phyloP scores from a whole-genome alignment of 2,888 invertebrate genomes.

The Sthenelais limicola region DNA sequence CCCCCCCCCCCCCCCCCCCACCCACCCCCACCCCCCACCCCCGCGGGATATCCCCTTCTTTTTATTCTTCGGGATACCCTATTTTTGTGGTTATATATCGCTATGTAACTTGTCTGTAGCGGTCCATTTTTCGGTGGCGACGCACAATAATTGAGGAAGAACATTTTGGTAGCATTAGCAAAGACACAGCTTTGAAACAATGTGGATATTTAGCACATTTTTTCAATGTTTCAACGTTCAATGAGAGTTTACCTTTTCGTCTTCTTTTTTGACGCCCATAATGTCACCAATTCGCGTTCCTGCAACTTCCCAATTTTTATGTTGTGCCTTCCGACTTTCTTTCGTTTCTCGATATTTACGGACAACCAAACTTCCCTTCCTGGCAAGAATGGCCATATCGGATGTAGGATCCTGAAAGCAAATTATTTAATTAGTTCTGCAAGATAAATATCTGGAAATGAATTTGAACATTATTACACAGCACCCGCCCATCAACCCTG shows the following conservation, averaged over 20 bases:
- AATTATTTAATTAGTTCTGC: background rate
- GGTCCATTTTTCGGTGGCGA: background rate
- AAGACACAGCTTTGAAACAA: no score
- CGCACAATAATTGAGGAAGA: background rate
- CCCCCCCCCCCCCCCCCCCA: no score
- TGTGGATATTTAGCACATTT: no score
- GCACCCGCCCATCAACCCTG: no score
- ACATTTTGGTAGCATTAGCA: background rate
- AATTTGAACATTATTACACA: no score
- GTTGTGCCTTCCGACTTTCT: constrained; percentile 95
- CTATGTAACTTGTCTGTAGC: background rate
- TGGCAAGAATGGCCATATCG: constrained; percentile 96
- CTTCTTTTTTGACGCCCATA: constrained; percentile 87
- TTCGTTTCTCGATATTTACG: constrained; percentile 94
- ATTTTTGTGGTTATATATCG: no score
- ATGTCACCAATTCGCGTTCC: constrained; percentile 97
- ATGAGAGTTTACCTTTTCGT: constrained; percentile 79
- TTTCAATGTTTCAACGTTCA: no score
- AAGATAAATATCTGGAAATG: no score
- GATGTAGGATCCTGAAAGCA: constrained; percentile 86
- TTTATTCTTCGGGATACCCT: no score
- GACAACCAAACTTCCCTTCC: constrained; percentile 90
- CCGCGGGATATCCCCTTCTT: no score
- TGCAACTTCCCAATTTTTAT: constrained; percentile 98
- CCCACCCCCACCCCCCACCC: no score